phyloP scores from a whole-genome alignment of 2,797 vertebrate genomes.

The Fistularia commersonii region DNA sequence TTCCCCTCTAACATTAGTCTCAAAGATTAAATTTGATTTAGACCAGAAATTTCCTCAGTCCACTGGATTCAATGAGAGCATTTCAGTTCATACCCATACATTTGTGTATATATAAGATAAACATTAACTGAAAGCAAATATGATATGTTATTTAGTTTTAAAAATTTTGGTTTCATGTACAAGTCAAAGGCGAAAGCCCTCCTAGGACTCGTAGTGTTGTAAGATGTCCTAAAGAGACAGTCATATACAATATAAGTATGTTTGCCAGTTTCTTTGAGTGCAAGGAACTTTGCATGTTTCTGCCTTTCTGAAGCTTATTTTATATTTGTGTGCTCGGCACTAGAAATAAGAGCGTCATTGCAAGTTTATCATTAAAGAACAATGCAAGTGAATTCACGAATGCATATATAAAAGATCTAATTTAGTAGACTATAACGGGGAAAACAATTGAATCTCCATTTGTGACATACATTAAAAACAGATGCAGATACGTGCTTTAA shows the following conservation, averaged over 20 bases:
- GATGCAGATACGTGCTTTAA: constrained; percentile 21
- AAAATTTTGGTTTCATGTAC: constrained; percentile 59
- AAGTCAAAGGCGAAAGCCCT: constrained; percentile 60
- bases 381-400: constrained; percentile 37
- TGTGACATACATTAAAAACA: constrained; percentile 11
- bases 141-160: constrained; percentile 43
- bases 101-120: constrained; percentile 74
- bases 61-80: constrained; percentile 52
- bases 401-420: too few relatives aligned
- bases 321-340: constrained; percentile 62
- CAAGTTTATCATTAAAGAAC: constrained; percentile 60
- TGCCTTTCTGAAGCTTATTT: constrained; percentile 38
- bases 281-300: constrained; percentile 3
- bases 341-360: constrained; percentile 54
- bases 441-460: constrained; percentile 34
- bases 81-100: constrained; percentile 75
- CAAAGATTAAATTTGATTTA: constrained; percentile 73
- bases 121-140: constrained; percentile 66
- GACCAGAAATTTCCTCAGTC: constrained; percentile 63
- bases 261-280: constrained; percentile 6
- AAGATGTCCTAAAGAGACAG: constrained; percentile 11
- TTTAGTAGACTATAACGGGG: constrained; percentile 21
- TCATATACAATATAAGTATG: constrained; percentile 28
- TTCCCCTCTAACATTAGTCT: constrained; percentile 47
- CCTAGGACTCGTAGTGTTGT: constrained; percentile 18